A percentile compares a stretch with the other conserved stretches of the same genome.
These are phyloP conservation scores for Ganaspis sp. DNA, from an alignment of 1,140 invertebrate species.

Conservation along the genomic window DNA sequence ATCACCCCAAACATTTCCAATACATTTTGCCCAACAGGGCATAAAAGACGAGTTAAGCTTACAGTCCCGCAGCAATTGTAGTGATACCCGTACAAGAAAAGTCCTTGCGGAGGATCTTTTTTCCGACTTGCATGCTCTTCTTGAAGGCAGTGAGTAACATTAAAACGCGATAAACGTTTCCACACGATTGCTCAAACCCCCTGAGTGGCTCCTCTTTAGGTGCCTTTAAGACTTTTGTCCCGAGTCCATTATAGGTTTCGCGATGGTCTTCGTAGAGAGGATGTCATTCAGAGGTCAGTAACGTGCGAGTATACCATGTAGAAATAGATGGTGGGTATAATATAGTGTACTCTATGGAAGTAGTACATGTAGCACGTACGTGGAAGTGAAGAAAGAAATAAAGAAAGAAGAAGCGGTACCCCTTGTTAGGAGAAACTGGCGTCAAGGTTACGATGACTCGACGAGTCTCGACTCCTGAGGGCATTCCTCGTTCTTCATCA, in stretches of 20 bases:
- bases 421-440: constrained; percentile 62
- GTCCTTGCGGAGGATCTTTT: constrained; percentile 1
- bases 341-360: neutral
- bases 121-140: neutral
- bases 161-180: constrained; percentile 18
- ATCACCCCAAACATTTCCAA: too few relatives aligned
- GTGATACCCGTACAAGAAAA: too few relatives aligned
- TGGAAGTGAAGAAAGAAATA: constrained; percentile 41
- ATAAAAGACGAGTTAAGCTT: too few relatives aligned
- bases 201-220: neutral
- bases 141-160: neutral
- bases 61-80: neutral
- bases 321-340: neutral
- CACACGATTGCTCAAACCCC: neutral
- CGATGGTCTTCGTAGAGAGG: constrained; percentile 16
- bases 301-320: constrained; percentile 16
- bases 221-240: too few relatives aligned
- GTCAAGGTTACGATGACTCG: constrained; percentile 54
- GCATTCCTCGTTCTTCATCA: constrained; percentile 41
- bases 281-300: constrained; percentile 46
- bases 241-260: constrained; percentile 33
- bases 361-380: constrained; percentile 21
- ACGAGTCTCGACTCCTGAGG: constrained; percentile 20
- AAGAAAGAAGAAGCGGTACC: constrained; percentile 48
- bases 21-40: too few relatives aligned